These are phyloP conservation scores for Drosophila prosaltans DNA, from an alignment of 1,140 invertebrate species.

Conservation along the genomic window DNA sequence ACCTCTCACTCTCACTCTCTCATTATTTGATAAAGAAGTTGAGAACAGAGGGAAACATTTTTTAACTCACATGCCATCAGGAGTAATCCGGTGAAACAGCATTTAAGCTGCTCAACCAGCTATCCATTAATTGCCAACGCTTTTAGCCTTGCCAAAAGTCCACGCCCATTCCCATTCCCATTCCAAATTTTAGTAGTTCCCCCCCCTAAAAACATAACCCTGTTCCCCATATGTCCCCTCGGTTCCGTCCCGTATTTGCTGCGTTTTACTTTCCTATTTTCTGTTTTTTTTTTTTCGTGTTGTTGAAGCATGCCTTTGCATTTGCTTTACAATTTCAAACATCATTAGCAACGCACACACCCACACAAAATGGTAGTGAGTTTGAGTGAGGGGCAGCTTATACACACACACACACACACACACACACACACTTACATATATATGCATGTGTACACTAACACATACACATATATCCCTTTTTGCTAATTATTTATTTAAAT, in stretches of 20 bases:
- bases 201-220: too few relatives aligned
- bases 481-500: conserved; percentile 83
- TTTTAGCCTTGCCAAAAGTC: conserved; percentile 10
- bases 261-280: conserved; percentile 29
- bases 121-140: conserved; percentile 23
- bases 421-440: conserved; percentile 12
- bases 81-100: conserved; percentile 11
- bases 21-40: too few relatives aligned
- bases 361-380: neutral
- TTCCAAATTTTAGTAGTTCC: too few relatives aligned
- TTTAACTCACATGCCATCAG: neutral
- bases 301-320: conserved; percentile 75
- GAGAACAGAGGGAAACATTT: neutral
- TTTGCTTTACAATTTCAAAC: conserved; percentile 81
- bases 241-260: conserved; percentile 27
- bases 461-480: conserved; percentile 68
- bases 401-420: conserved; percentile 28
- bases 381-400: neutral
- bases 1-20: neutral
- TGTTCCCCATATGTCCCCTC: neutral
- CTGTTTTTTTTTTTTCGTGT: conserved; percentile 29
- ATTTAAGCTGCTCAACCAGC: conserved; percentile 19
- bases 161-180: neutral
- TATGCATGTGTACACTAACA: neutral
- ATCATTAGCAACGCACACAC: conserved; percentile 78